Base-by-base conservation (phyloP, 1,140 invertebrate species). In the Solenopsis fugax region DNA sequence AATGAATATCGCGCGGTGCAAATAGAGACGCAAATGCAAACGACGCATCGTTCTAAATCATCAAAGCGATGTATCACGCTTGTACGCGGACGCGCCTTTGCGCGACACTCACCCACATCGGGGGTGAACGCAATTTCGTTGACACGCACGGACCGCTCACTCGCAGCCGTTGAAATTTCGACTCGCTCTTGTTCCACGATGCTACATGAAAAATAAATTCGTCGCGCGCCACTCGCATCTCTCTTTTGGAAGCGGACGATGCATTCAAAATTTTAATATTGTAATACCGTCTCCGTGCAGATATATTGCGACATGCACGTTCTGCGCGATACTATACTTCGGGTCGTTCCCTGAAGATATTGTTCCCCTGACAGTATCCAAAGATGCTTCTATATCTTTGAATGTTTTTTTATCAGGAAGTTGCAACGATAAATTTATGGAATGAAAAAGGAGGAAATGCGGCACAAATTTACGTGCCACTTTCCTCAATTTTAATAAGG, bases 1-100 rank as follows among this genome's bases (percentile, higher is more conserved):
- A 91, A 92, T 92, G 89, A 92, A 93, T 92, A 89, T 81, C 60
- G 62, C 71, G 60, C 67, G 73, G 56, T 82, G 80, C 84, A 80
- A 78, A 65, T 21, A 72, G 21, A 71, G 50, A 75, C 41, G 54
- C 24, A 88, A 88, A 90, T 89, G 91, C 92, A 86, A 77, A 86
- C 78, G 84, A 87, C 82, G 64, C 54, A 48, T 62, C 60, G 69
- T 76, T 75, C 76, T 89, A 90, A 92, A 89, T 91, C 91, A 88
- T 73, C 56, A 87, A 81, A 87, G 90, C 92, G 90, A 91, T 91
- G 91, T 84, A 86, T 92, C 89, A 92, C 58, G 56, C 13, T 67
- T 72, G 64, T 88, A 75, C 73, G 18, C 52, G 41, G 64, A 52
- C n/a, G 56, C 73, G 67, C 24, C 54, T 76, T 86, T 37, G 50